Percentiles rank a stretch among this genome's conserved stretches.
phyloP scores from a whole-genome alignment of 2,113 vertebrate species.

The Nycticebus coucang region DNA sequence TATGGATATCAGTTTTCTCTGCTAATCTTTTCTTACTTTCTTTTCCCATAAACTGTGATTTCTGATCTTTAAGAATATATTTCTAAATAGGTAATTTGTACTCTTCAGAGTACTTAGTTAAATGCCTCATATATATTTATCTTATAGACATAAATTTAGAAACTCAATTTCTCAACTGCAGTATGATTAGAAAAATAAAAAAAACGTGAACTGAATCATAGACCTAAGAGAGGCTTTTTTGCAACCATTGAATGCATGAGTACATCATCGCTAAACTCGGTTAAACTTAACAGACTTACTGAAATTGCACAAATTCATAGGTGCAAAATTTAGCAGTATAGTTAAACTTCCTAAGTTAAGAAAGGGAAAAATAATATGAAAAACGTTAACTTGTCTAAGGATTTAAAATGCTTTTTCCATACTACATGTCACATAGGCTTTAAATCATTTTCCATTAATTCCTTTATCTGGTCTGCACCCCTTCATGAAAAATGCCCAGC shows the following conservation, averaged over 20 bases:
- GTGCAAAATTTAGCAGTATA: background rate
- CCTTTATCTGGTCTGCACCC: constrained; percentile 11
- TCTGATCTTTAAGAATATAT: background rate
- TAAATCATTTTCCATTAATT: background rate
- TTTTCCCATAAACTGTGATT: background rate
- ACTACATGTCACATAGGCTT: background rate
- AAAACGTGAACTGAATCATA: background rate
- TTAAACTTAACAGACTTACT: constrained; percentile 1
- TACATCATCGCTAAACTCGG: background rate
- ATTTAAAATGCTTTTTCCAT: background rate
- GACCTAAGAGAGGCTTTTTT: background rate
- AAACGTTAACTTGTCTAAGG: constrained; percentile 8
- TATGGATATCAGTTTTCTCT: background rate
- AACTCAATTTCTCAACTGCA: background rate
- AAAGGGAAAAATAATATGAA: background rate
- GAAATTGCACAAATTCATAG: background rate
- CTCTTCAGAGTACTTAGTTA: background rate
- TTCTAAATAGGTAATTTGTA: background rate
- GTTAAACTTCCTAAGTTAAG: constrained; percentile 25
- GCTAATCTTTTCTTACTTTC: background rate
- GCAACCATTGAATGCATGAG: background rate
- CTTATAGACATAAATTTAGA: background rate
- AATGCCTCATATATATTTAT: background rate
- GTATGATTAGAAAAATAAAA: background rate
- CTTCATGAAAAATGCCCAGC: constrained; percentile 35